Percentiles rank a stretch among this genome's conserved stretches.
Conservation (phyloP, 2,113 vertebrate genomes). For the Etheostoma cragini region DNA sequence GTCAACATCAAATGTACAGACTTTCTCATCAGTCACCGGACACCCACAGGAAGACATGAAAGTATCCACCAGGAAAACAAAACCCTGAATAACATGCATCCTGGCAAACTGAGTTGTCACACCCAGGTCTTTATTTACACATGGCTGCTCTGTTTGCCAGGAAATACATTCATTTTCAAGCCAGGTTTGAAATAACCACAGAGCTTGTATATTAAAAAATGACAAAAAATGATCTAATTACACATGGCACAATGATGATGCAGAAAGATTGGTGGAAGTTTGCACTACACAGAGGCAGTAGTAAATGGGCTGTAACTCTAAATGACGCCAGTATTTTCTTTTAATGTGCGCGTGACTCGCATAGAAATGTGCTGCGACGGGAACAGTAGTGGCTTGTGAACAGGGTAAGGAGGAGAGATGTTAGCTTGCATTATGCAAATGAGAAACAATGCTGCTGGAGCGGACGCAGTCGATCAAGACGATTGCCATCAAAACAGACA, state of each 20-base stretch:
- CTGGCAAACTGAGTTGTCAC: slow-evolving; percentile 55
- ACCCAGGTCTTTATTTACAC: slow-evolving; percentile 19
- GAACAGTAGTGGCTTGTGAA: slow-evolving; percentile 51
- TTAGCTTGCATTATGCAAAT: slow-evolving; percentile 53
- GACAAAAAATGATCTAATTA: slow-evolving; percentile 54
- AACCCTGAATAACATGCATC: slow-evolving; percentile 36
- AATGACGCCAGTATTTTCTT: slow-evolving; percentile 58
- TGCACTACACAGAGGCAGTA: slow-evolving; percentile 11
- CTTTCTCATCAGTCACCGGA: slow-evolving; percentile 20
- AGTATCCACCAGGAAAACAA: slow-evolving; percentile 50
- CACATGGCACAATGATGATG: slow-evolving; percentile 22
- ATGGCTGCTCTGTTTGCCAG: slow-evolving; percentile 33
- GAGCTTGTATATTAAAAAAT: slow-evolving; percentile 27
- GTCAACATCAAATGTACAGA: slow-evolving; percentile 24
- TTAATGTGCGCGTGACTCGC: slow-evolving; percentile 48
- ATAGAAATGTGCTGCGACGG: slow-evolving; percentile 44
- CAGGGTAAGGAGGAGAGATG: slow-evolving; percentile 29
- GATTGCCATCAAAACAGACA: slow-evolving; percentile 4
- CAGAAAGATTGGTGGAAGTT: slow-evolving; percentile 10
- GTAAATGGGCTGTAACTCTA: slow-evolving; percentile 61
- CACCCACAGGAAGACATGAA: slow-evolving; percentile 28
- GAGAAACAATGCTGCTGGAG: slow-evolving; percentile 35
- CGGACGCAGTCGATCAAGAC: slow-evolving; percentile 30
- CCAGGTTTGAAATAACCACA: slow-evolving; percentile 44
- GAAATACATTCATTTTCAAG: slow-evolving; percentile 32